A percentile compares a stretch with the other conserved stretches of the same genome.
Conservation (phyloP, 1,140 invertebrate genomes). For the Cyrtorhinus lividipennis region DNA sequence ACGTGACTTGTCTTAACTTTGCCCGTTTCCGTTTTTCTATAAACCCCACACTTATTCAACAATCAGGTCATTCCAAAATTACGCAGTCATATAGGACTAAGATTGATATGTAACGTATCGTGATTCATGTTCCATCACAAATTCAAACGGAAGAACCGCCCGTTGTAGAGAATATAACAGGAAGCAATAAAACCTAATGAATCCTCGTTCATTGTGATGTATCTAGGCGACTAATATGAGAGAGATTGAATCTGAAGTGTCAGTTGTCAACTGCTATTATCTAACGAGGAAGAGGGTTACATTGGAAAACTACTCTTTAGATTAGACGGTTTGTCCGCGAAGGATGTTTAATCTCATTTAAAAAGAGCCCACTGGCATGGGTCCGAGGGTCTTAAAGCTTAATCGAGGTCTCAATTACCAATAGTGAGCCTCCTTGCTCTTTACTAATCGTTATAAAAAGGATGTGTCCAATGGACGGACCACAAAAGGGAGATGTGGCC, state of each 20-base stretch:
- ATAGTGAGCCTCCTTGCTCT: not conserved
- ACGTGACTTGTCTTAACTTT: too few relatives aligned
- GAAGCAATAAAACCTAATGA: constrained; percentile 1
- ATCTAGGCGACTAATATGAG: not conserved
- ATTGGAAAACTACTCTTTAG: not conserved
- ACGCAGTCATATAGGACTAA: too few relatives aligned
- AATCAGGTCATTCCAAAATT: too few relatives aligned
- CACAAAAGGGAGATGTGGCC: constrained; percentile 6
- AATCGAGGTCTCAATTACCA: constrained; percentile 15
- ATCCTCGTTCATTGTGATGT: not conserved
- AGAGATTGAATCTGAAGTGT: constrained; percentile 8
- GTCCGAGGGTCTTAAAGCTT: constrained; percentile 6
- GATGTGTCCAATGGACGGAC: constrained; percentile 11
- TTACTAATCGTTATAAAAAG: constrained; percentile 15
- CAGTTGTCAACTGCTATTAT: constrained; percentile 3
- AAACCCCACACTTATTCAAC: too few relatives aligned
- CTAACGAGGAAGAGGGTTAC: not conserved
- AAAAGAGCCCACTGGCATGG: not conserved
- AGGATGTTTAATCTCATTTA: constrained; percentile 9
- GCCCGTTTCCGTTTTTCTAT: too few relatives aligned
- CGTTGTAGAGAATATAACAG: too few relatives aligned
- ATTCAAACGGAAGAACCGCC: too few relatives aligned
- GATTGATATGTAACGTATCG: too few relatives aligned
- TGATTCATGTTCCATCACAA: too few relatives aligned
- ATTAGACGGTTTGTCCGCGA: not conserved